Evolutionary conservation across 1,140 invertebrate species (phyloP).

Genomic region (Orchestia grillus): DNA sequence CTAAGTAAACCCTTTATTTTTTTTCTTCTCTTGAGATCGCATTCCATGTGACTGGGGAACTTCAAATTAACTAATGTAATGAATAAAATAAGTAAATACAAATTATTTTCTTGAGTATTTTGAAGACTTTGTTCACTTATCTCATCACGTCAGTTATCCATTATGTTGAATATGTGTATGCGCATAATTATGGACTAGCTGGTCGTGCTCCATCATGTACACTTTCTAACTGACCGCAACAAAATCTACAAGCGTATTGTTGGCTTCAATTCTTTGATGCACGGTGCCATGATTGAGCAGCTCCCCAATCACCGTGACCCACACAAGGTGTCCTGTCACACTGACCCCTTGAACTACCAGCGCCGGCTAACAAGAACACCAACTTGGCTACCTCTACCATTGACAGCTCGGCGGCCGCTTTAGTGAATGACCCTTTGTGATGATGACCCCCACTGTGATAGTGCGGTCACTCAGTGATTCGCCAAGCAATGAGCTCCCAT

Average conservation of each 20-base stretch:
- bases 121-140: too few species aligned
- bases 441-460: neutral
- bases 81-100: too few species aligned
- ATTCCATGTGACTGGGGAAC: too few species aligned
- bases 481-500: neutral
- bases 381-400: neutral
- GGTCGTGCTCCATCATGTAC: neutral
- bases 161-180: neutral
- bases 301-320: neutral
- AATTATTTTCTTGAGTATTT: too few species aligned
- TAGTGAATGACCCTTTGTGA: neutral
- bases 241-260: neutral
- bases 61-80: too few species aligned
- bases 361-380: neutral
- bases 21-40: too few species aligned
- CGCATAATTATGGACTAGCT: neutral
- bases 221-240: neutral
- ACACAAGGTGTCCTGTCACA: neutral
- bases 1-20: too few species aligned
- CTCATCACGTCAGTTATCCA: neutral
- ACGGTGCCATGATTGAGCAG: neutral
- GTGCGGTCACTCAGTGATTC: neutral
- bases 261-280: neutral
- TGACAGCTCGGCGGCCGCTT: neutral
- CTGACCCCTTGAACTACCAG: constrained; percentile 11